Evolutionary conservation across 2,113 vertebrate genomes (phyloP), one percentile per base, ranked within the genome.

Genomic region (Pedetes capensis): DNA sequence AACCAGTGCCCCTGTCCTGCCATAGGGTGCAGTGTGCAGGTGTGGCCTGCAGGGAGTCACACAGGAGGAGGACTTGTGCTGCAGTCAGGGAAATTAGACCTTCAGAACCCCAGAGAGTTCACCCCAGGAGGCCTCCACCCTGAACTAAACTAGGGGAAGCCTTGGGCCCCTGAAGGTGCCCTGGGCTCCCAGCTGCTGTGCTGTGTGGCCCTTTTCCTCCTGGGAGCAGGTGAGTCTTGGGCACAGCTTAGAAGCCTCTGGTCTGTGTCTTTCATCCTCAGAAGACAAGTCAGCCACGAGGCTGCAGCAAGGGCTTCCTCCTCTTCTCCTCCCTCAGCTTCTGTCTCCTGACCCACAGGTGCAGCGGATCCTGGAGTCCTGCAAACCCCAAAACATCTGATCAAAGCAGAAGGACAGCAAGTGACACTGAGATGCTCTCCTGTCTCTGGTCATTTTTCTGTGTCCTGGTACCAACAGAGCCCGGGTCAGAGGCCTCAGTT

Each of bases 391-490:
- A 72, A 27, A 61, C 12, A 95, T 10, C 27, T 87, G 22, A 55
- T 95, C 29, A 78, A 63, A 88, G 27, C 39, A 29, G 75, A 7
- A 23, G 49, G 72, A 4, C 47, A 75, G 11, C 8, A 10, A 51
- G 74, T 2, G 13, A 39, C 23, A 0, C 64, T 95, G 68, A 49
- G 0, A 3, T 91, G 72, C 34, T 59, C 22, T 6, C 72, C 49
- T 1, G 0, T 63, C 1, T 57, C 92, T 32, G 53, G 22, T 14
- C 78, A 90, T 34, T 0, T 0, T 0, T 13, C 8, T 1, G n/a
- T 97, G 78, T 49, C 0, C 63, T 97, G 96, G 87, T 96, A 96
- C 74, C 89, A 85, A 17, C 85, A 94, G 51, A 18, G 13, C 11
- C 44, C 0, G 10, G 59, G 29, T 6, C 78, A 76, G 18, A 66